phyloP scores from a whole-genome alignment of 2,888 invertebrate species.

The Drosophila siamana region DNA sequence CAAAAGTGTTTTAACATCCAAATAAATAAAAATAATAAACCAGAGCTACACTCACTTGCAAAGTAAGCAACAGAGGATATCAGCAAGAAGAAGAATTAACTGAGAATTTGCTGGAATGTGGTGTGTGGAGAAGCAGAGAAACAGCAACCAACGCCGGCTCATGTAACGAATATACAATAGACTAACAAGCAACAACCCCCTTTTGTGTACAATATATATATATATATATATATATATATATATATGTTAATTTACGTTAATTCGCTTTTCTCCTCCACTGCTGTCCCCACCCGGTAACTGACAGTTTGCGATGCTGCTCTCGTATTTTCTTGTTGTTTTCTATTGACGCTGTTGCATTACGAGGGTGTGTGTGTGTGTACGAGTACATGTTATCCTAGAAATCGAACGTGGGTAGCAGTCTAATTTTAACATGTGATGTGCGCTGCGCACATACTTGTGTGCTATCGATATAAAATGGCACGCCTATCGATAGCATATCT shows the following conservation, averaged over 20 bases:
- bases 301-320: slow-evolving; percentile 24
- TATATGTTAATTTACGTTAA: slow-evolving; percentile 34
- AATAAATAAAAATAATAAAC: slow-evolving; percentile 25
- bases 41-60: slow-evolving; percentile 19
- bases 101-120: slow-evolving; percentile 68
- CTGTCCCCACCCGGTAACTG: slow-evolving; percentile 20
- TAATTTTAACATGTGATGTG: slow-evolving; percentile 67
- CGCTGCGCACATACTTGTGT: slow-evolving; percentile 37
- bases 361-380: slow-evolving; percentile 25
- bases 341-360: slow-evolving; percentile 58
- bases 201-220: slow-evolving; percentile 13
- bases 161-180: slow-evolving; percentile 40
- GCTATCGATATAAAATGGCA: slow-evolving; percentile 42
- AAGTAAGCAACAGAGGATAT: slow-evolving; percentile 49
- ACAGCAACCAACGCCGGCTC: slow-evolving; percentile 39
- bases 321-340: slow-evolving; percentile 10
- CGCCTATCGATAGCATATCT: slow-evolving; percentile 33
- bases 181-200: slow-evolving; percentile 19
- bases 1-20: slow-evolving; percentile 44
- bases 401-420: slow-evolving; percentile 49
- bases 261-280: background rate
- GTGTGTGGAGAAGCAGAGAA: slow-evolving; percentile 57
- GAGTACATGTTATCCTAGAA: slow-evolving; percentile 61
- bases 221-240: slow-evolving; percentile 12
- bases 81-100: slow-evolving; percentile 40